Conservation (phyloP, 1,140 invertebrate genomes). For the Lepidotrigona ventralis region DNA sequence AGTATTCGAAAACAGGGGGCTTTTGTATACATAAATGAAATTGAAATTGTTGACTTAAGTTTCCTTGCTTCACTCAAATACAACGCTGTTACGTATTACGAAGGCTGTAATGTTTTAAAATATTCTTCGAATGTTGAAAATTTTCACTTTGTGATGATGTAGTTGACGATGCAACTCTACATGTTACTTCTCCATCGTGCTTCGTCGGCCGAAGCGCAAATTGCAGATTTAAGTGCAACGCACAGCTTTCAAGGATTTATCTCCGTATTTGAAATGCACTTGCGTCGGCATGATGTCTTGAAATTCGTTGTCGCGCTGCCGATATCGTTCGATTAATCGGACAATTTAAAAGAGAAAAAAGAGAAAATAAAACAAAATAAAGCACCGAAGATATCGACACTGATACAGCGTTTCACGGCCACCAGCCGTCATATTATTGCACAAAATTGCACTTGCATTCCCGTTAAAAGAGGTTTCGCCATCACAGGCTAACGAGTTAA, state of each 20-base stretch:
- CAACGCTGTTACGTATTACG: too few species aligned
- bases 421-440: neutral
- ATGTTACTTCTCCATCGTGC: too few species aligned
- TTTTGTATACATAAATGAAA: too few species aligned
- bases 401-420: slow-evolving; percentile 2
- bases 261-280: neutral
- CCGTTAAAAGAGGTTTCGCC: slow-evolving; percentile 11
- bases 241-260: slow-evolving; percentile 7
- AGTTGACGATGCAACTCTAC: neutral
- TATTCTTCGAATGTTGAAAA: too few species aligned
- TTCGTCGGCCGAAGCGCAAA: neutral
- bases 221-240: neutral
- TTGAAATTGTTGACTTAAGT: too few species aligned
- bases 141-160: neutral
- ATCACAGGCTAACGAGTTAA: neutral
- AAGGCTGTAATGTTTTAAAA: too few species aligned
- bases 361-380: too few species aligned
- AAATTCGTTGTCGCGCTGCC: neutral
- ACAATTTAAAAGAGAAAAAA: too few species aligned
- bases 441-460: neutral
- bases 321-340: neutral
- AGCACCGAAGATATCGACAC: neutral
- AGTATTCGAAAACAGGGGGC: too few species aligned
- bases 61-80: too few species aligned
- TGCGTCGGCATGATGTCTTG: neutral